Evolutionary conservation across 2,888 invertebrate genomes (phyloP), one percentile per base, ranked within the genome.

Genomic region (Cosmorhoe ocellata): DNA sequence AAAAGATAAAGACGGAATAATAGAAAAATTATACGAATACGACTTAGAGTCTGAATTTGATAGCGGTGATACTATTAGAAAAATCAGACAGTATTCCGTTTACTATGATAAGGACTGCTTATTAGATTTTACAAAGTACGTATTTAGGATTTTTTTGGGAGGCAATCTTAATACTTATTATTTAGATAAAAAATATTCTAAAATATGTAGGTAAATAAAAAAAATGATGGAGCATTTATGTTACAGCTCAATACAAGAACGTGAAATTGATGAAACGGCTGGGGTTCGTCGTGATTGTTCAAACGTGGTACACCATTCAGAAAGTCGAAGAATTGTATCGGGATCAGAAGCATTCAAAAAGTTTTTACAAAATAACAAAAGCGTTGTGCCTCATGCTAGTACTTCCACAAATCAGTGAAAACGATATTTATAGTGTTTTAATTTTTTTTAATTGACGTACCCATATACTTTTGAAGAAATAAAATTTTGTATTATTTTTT

Each of bases 31-130:
- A 18, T 89, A 84, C 49, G 87, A 87, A 69, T 87, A 76, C 51
- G 77, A 83, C 54, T 79, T 59, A 33, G 76, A 71, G 30, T 66
- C 75, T 9, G 75, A 77, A 44, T 75, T 73, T 24, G 76, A 84
- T 52, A 78, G 73, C 41, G 77, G 81, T n/a, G 87, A 85, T 24
- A 79, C 73, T 0, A 72, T 87, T 9, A 67, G 73, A 60, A 76
- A 82, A 59, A 86, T 89, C 40, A 71, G 87, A 58, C 73, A 88
- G 53, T 88, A 89, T 73, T 80, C 88, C 3, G 88, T 89, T 39
- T 88, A 84, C 66, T 76, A 74, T 42, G 86, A 88, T 54, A 84
- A 82, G 42, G 85, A 88, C 47, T 84, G 85, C 54, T 59, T 86
- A 31, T 63, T 88, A 58, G 84, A 87, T 67, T 78, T 74, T 57